Evolutionary conservation across 2,888 invertebrate species (phyloP).

Genomic region (Seladonia tumulorum): DNA sequence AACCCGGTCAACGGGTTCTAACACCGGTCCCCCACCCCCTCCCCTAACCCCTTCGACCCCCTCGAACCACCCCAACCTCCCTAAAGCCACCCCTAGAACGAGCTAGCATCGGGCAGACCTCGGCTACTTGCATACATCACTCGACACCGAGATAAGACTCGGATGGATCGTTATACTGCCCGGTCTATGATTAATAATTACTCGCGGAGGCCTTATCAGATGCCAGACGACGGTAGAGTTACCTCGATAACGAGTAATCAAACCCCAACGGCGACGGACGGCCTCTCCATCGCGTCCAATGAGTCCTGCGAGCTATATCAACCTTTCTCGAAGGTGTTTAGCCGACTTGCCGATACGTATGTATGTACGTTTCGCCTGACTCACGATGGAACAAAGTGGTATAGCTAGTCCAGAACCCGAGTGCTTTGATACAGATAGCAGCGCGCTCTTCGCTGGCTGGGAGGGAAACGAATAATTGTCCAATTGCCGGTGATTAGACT

Average conservation of each 20-base stretch:
- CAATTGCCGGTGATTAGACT: slow-evolving; percentile 4
- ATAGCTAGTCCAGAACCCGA: background rate
- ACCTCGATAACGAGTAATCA: slow-evolving; percentile 82
- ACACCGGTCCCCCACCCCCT: slow-evolving; percentile 51
- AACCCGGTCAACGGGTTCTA: slow-evolving; percentile 41
- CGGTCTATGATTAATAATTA: slow-evolving; percentile 84
- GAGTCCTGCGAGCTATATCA: slow-evolving; percentile 25
- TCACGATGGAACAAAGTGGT: background rate
- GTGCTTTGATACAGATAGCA: background rate
- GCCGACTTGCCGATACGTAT: background rate
- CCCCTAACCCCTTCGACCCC: background rate
- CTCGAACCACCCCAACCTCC: background rate
- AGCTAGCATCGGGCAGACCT: slow-evolving; percentile 49
- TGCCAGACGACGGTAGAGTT: slow-evolving; percentile 81
- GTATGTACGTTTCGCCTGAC: no score
- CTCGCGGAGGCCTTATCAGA: slow-evolving; percentile 81
- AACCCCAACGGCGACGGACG: slow-evolving; percentile 70
- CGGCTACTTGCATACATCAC: slow-evolving; percentile 80
- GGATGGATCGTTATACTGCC: slow-evolving; percentile 82
- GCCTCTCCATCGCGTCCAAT: slow-evolving; percentile 49
- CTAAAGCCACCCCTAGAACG: background rate
- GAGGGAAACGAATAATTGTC: background rate
- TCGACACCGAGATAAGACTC: slow-evolving; percentile 82
- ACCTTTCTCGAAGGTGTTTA: slow-evolving; percentile 27
- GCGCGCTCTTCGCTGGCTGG: background rate